Conservation (phyloP, 2,797 vertebrate species). For the Poecilia picta region DNA sequence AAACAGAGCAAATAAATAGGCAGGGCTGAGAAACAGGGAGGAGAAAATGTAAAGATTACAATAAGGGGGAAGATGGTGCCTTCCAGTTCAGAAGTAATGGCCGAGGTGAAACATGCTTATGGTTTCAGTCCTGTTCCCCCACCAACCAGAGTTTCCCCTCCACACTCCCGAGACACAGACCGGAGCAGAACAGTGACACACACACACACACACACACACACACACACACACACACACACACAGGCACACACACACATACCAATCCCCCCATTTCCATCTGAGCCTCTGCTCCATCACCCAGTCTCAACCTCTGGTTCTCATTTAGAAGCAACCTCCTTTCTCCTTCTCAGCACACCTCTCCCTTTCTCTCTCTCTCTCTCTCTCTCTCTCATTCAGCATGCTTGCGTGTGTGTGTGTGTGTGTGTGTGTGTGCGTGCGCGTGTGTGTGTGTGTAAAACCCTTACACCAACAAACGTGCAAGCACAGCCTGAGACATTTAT, state of each 20-base stretch:
- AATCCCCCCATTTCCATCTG: conserved; percentile 27
- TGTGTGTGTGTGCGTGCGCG: conserved; percentile 17
- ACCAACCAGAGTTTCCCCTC: conserved; percentile 20
- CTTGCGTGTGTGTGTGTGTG: background rate
- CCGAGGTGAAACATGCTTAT: conserved; percentile 66
- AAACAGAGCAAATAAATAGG: conserved; percentile 44
- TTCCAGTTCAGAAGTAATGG: conserved; percentile 60
- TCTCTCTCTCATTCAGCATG: background rate
- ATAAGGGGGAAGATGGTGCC: conserved; percentile 36
- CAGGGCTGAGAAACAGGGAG: conserved; percentile 23
- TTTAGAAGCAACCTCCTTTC: conserved; percentile 65
- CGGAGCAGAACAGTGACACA: conserved; percentile 21
- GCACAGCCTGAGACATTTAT: conserved; percentile 68
- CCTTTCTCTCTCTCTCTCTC: conserved; percentile 7
- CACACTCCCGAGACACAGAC: conserved; percentile 39
- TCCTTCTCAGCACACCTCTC: conserved; percentile 26
- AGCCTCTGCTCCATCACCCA: conserved; percentile 60
- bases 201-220: conserved; percentile 12
- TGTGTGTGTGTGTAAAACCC: conserved; percentile 27
- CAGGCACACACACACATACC: conserved; percentile 8
- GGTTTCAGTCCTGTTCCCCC: conserved; percentile 48
- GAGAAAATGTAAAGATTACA: conserved; percentile 30
- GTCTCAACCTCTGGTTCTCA: conserved; percentile 75
- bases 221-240: conserved; percentile 11
- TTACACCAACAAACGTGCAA: conserved; percentile 56